phyloP scores from a whole-genome alignment of 2,888 invertebrate species.

The Drosophila fungiperda region DNA sequence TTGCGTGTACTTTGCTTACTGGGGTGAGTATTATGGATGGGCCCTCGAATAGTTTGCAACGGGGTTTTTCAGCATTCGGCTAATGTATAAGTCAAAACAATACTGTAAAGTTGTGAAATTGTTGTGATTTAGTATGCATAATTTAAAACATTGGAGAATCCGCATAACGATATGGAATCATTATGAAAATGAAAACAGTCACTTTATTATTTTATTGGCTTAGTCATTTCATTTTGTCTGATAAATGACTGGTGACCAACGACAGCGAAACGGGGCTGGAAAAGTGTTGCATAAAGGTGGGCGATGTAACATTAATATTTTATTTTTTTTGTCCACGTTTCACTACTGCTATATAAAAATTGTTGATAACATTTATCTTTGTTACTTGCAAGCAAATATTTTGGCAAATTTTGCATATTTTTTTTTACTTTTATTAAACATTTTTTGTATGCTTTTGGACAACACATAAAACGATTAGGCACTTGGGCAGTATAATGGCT shows the following conservation, averaged over 20 bases:
- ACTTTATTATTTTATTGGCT: conserved; percentile 28
- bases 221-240: neutral
- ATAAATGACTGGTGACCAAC: neutral
- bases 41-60: conserved; percentile 39
- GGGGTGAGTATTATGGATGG: conserved; percentile 58
- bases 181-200: conserved; percentile 8
- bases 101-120: conserved; percentile 40
- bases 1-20: conserved; percentile 43
- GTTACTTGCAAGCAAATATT: neutral
- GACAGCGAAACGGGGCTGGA: neutral
- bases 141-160: conserved; percentile 39
- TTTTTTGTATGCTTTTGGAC: neutral
- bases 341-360: neutral
- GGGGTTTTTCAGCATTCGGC: conserved; percentile 44
- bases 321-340: neutral
- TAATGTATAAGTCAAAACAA: conserved; percentile 60
- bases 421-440: neutral
- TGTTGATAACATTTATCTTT: neutral
- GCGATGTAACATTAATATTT: neutral
- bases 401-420: neutral
- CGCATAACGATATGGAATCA: conserved; percentile 29
- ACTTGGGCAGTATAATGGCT: neutral
- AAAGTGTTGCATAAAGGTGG: neutral
- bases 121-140: conserved; percentile 46
- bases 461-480: neutral